phyloP scores from a whole-genome alignment of 2,888 invertebrate genomes.

The Drosophila koepferae region DNA sequence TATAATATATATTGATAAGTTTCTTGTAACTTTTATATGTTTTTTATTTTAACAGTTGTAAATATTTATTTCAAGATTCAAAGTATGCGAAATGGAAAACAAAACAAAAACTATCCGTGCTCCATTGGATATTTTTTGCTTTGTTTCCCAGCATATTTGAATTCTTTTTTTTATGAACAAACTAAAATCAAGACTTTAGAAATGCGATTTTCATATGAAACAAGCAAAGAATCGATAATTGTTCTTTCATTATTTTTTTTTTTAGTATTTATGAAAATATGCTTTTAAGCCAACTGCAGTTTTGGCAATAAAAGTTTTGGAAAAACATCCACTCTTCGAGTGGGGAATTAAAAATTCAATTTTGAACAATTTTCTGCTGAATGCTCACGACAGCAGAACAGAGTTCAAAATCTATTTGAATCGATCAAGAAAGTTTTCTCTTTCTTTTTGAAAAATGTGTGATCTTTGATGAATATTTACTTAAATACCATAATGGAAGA shows the following conservation, averaged over 20 bases:
- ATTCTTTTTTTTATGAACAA: constrained; percentile 1
- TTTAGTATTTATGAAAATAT: not conserved
- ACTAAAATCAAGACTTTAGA: not conserved
- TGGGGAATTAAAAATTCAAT: constrained; percentile 19
- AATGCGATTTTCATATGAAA: constrained; percentile 37
- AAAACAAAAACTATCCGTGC: constrained; percentile 60
- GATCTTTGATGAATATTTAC: constrained; percentile 38
- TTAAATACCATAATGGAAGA: constrained; percentile 73
- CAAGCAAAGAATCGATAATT: constrained; percentile 43
- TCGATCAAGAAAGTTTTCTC: constrained; percentile 1
- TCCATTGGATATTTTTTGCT: constrained; percentile 61
- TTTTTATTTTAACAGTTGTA: constrained; percentile 33
- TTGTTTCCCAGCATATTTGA: constrained; percentile 24
- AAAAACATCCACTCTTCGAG: constrained; percentile 11
- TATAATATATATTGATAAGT: constrained; percentile 24
- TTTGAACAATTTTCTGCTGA: constrained; percentile 81
- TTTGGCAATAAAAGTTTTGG: constrained; percentile 39
- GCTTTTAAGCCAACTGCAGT: constrained; percentile 65
- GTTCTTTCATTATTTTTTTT: not conserved
- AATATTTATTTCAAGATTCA: constrained; percentile 20
- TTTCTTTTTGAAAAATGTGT: constrained; percentile 48
- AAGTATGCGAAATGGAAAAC: constrained; percentile 17
- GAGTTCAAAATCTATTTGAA: constrained; percentile 57
- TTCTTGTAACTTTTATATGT: constrained; percentile 38
- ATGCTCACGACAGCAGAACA: constrained; percentile 84